Evolutionary conservation across 2,888 invertebrate genomes (phyloP).

Genomic region (Gortyna flavago): DNA sequence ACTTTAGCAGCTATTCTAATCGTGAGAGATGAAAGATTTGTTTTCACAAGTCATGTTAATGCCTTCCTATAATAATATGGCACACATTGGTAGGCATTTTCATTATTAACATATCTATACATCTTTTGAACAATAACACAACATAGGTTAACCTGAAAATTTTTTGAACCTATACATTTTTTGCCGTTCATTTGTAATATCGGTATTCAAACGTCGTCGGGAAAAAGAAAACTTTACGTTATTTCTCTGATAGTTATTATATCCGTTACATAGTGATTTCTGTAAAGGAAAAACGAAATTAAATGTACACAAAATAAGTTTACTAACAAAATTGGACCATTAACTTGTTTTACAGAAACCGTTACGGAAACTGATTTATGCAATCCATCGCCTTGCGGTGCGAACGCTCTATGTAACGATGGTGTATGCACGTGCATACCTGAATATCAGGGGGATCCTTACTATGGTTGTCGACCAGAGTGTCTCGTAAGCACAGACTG

Average conservation of each 20-base stretch:
- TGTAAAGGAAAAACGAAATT: not conserved
- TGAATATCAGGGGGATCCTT: constrained; percentile 94
- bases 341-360: constrained; percentile 71
- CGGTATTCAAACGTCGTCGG: too few species aligned
- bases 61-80: too few species aligned
- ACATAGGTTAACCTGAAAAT: too few species aligned
- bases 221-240: not conserved
- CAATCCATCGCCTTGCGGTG: constrained; percentile 92
- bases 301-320: not conserved
- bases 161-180: not conserved
- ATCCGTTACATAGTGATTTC: not conserved
- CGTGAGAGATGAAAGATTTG: not conserved
- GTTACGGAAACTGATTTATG: constrained; percentile 89
- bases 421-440: constrained; percentile 93
- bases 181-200: not conserved
- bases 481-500: constrained; percentile 94
- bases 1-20: not conserved
- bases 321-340: not conserved
- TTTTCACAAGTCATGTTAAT: not conserved
- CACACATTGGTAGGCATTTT: not conserved
- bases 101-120: not conserved
- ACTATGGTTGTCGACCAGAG: constrained; percentile 94
- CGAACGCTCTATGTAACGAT: constrained; percentile 92
- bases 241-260: not conserved
- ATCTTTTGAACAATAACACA: too few species aligned